Evolutionary conservation across 2,888 invertebrate genomes (phyloP).

Genomic region (Crocallis elinguaria): DNA sequence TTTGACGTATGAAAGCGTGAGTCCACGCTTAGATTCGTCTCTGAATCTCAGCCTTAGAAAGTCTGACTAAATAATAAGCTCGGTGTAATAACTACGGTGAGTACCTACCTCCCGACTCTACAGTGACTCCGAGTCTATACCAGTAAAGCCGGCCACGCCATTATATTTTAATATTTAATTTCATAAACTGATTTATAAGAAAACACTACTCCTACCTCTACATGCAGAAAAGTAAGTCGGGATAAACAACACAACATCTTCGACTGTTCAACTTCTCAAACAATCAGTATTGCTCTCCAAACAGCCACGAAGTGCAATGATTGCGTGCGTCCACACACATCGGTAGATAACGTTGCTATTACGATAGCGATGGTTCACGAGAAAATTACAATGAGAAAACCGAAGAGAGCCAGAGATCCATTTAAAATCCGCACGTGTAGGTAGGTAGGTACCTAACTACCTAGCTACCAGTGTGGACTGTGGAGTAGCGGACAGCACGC

Average conservation of each 20-base stretch:
- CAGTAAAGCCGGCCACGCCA: too few relatives aligned
- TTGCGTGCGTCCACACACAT: neutral
- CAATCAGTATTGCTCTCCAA: neutral
- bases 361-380: constrained; percentile 27
- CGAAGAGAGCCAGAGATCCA: neutral
- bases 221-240: constrained; percentile 37
- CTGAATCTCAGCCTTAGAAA: too few relatives aligned
- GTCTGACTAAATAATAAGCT: too few relatives aligned
- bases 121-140: too few relatives aligned
- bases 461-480: neutral
- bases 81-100: too few relatives aligned
- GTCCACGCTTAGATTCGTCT: too few relatives aligned
- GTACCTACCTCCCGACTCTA: too few relatives aligned
- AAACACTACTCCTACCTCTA: constrained; percentile 38
- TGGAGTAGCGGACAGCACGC: neutral
- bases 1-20: too few relatives aligned
- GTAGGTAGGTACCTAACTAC: neutral
- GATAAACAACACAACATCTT: constrained; percentile 53
- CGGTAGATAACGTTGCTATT: constrained; percentile 10
- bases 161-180: too few relatives aligned
- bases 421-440: neutral
- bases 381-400: constrained; percentile 1
- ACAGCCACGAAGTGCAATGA: neutral
- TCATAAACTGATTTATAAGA: neutral
- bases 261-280: constrained; percentile 24